Evolutionary conservation across 2,888 invertebrate genomes (phyloP).

Genomic region (Troglohyphantes excavatus): DNA sequence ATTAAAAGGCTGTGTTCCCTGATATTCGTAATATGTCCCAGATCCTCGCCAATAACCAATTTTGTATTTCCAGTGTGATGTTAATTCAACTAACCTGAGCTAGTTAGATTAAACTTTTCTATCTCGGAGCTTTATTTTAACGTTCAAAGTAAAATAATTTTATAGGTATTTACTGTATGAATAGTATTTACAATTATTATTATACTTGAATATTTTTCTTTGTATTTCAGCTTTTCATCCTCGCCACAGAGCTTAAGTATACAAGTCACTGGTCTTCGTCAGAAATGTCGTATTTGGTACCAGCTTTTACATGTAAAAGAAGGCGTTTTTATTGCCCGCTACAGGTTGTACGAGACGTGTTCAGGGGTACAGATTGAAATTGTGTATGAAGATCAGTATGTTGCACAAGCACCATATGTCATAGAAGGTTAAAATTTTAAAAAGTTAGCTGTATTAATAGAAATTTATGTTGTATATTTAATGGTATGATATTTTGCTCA

Average conservation of each 20-base stretch:
- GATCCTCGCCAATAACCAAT: too few species aligned
- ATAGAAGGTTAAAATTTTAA: conserved; percentile 85
- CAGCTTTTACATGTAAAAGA: conserved; percentile 92
- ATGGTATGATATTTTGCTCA: too few species aligned
- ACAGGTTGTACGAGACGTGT: conserved; percentile 90
- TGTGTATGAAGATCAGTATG: conserved; percentile 86
- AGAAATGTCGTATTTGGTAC: conserved; percentile 88
- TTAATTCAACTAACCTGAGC: too few species aligned
- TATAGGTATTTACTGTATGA: not conserved
- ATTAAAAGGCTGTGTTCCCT: too few species aligned
- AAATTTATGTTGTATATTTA: too few species aligned
- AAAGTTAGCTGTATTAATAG: too few species aligned
- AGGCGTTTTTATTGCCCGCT: conserved; percentile 91
- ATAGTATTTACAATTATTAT: not conserved
- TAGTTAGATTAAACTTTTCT: too few species aligned
- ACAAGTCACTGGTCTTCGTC: conserved; percentile 85
- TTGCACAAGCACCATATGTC: conserved; percentile 87
- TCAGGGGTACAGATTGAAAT: conserved; percentile 88
- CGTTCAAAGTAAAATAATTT: not conserved
- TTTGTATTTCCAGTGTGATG: too few species aligned
- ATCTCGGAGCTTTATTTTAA: too few species aligned
- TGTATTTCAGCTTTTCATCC: conserved; percentile 85
- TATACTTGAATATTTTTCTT: conserved; percentile 1
- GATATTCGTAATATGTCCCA: too few species aligned
- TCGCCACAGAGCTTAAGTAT: conserved; percentile 84